Percentiles rank a stretch among this genome's conserved stretches.
phyloP scores from a whole-genome alignment of 1,140 invertebrate genomes.

The Physella acuta region DNA sequence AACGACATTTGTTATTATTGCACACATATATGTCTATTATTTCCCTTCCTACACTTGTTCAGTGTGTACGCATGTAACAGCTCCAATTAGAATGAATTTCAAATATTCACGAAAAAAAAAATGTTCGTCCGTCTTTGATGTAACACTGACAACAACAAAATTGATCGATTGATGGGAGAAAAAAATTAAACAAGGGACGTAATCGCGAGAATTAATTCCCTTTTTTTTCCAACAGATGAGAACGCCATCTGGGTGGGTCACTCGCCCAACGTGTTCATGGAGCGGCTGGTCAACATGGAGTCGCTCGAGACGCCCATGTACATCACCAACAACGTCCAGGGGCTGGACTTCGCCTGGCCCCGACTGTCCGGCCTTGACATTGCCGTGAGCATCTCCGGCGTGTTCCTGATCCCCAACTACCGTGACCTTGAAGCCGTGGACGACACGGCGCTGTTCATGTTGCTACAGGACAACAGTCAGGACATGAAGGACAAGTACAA shows the following conservation, averaged over 20 bases:
- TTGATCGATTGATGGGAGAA: not conserved
- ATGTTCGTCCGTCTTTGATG: not conserved
- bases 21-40: too few species aligned
- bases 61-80: too few species aligned
- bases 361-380: conserved; percentile 46
- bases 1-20: too few species aligned
- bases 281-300: conserved; percentile 38
- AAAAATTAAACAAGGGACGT: not conserved
- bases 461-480: conserved; percentile 13
- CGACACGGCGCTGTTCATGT: conserved; percentile 38
- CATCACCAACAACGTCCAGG: conserved; percentile 48
- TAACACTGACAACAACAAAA: not conserved
- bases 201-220: not conserved
- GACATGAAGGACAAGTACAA: conserved; percentile 21
- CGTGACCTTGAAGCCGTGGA: conserved; percentile 42
- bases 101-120: too few species aligned
- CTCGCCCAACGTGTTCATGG: conserved; percentile 46
- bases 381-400: conserved; percentile 42
- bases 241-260: conserved; percentile 28
- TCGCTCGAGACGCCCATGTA: conserved; percentile 42
- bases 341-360: conserved; percentile 44
- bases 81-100: too few species aligned
- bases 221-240: conserved; percentile 29
- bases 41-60: too few species aligned
- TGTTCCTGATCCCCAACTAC: conserved; percentile 46